Conservation (phyloP, 2,113 vertebrate species). For the Nerophis ophidion region DNA sequence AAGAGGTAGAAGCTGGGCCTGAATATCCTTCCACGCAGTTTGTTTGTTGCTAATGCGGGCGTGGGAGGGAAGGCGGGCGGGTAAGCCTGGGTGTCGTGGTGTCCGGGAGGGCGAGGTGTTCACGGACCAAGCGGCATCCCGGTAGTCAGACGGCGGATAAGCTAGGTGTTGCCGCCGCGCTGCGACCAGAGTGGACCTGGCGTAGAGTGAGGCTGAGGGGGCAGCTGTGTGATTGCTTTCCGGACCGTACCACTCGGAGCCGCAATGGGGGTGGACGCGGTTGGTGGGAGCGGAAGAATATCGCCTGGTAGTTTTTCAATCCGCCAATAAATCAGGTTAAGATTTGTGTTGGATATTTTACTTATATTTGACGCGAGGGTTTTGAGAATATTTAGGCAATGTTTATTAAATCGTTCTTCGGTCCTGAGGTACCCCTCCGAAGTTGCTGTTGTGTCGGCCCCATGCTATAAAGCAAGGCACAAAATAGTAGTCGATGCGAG, state of each 20-base stretch:
- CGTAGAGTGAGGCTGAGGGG: slow-evolving; percentile 49
- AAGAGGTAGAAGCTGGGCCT: slow-evolving; percentile 34
- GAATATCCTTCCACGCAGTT: slow-evolving; percentile 30
- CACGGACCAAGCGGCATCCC: slow-evolving; percentile 36
- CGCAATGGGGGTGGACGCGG: slow-evolving; percentile 21
- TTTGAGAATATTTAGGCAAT: background rate
- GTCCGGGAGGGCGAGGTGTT: slow-evolving; percentile 21
- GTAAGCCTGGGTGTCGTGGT: slow-evolving; percentile 24
- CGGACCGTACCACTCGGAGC: slow-evolving; percentile 62
- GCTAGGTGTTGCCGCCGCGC: background rate
- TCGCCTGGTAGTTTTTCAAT: background rate
- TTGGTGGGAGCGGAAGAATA: background rate
- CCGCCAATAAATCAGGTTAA: background rate
- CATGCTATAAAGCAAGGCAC: too few species aligned
- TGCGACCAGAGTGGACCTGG: slow-evolving; percentile 29
- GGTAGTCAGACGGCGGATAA: slow-evolving; percentile 20
- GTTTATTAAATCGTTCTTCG: background rate
- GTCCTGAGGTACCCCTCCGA: background rate
- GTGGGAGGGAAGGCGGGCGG: background rate
- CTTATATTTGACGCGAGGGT: background rate
- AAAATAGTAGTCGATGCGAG: slow-evolving; percentile 37
- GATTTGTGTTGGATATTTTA: rapidly evolving
- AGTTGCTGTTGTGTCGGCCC: too few species aligned
- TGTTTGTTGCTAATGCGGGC: background rate
- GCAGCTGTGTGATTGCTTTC: slow-evolving; percentile 49